phyloP scores from a whole-genome alignment of 2,113 vertebrate species.

The Paraplagusia blochii region DNA sequence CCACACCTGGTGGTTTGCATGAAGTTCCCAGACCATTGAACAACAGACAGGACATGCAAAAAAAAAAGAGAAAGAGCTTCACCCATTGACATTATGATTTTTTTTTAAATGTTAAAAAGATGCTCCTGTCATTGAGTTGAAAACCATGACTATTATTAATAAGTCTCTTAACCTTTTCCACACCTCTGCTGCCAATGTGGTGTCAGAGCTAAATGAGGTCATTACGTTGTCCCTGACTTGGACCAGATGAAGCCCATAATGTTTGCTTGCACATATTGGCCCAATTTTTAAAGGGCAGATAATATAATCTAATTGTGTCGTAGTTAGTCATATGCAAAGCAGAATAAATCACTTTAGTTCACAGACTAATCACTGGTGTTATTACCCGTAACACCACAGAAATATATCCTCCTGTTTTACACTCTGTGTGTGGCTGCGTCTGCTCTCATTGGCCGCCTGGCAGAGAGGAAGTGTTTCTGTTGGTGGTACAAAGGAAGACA shows the following conservation, averaged over 20 bases:
- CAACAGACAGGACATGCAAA: background rate
- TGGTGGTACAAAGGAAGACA: conserved; percentile 37
- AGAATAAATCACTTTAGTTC: conserved; percentile 12
- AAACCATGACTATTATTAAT: conserved; percentile 26
- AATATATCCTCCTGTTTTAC: conserved; percentile 16
- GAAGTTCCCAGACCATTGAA: too few species aligned
- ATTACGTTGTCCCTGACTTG: conserved; percentile 25
- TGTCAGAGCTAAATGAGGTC: conserved; percentile 29
- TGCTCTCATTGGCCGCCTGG: conserved; percentile 13
- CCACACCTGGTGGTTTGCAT: too few species aligned
- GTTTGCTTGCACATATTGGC: conserved; percentile 8
- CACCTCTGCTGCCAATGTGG: conserved; percentile 2
- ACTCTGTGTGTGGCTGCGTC: conserved; percentile 11
- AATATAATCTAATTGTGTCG: conserved; percentile 26
- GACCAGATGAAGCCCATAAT: conserved; percentile 9
- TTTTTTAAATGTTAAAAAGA: background rate
- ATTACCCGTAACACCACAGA: background rate
- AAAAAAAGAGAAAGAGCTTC: background rate
- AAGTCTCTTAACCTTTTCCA: conserved; percentile 30
- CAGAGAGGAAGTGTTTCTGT: conserved; percentile 21
- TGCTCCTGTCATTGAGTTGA: background rate
- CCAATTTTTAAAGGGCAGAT: conserved; percentile 31
- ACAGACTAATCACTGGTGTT: conserved; percentile 9
- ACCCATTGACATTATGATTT: too few species aligned
- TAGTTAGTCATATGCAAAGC: background rate